These are phyloP conservation scores for Cephus sareptanus DNA, from an alignment of 2,888 invertebrate species.

Conservation along the genomic window DNA sequence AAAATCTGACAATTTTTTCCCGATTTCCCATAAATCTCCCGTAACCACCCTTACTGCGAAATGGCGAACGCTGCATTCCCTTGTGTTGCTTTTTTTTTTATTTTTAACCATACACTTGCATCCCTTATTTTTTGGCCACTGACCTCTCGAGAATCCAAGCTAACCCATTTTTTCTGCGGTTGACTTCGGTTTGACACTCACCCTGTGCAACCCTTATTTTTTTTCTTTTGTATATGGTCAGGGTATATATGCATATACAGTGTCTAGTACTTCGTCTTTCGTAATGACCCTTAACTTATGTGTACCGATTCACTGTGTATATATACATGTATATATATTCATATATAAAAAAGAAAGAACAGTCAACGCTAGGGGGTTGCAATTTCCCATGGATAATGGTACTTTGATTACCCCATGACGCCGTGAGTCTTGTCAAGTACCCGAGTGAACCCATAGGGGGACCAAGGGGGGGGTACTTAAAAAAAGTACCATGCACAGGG, in stretches of 20 bases:
- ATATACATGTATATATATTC: slow-evolving; percentile 29
- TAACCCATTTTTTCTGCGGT: slow-evolving; percentile 56
- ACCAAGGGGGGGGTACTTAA: not conserved
- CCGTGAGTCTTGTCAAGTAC: slow-evolving; percentile 59
- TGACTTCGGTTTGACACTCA: slow-evolving; percentile 55
- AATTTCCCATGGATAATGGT: slow-evolving; percentile 65
- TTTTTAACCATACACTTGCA: too few relatives aligned
- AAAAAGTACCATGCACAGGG: not conserved
- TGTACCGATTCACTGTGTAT: slow-evolving; percentile 2
- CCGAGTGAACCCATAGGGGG: slow-evolving; percentile 42
- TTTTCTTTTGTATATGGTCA: too few relatives aligned
- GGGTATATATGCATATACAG: not conserved
- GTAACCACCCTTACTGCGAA: too few relatives aligned
- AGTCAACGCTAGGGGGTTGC: slow-evolving; percentile 47
- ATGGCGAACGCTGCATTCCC: too few relatives aligned
- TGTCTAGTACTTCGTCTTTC: slow-evolving; percentile 27
- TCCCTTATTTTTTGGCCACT: too few relatives aligned
- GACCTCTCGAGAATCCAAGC: not conserved
- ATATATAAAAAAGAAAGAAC: too few relatives aligned
- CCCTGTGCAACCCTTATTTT: slow-evolving; percentile 41
- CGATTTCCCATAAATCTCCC: too few relatives aligned
- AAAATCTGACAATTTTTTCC: too few relatives aligned
- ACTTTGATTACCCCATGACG: slow-evolving; percentile 64
- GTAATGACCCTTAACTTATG: slow-evolving; percentile 36
- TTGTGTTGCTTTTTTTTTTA: too few relatives aligned